A percentile compares a stretch with the other conserved stretches of the same genome.
Conservation (phyloP, 2,797 vertebrate genomes). For the Spinus pinus region DNA sequence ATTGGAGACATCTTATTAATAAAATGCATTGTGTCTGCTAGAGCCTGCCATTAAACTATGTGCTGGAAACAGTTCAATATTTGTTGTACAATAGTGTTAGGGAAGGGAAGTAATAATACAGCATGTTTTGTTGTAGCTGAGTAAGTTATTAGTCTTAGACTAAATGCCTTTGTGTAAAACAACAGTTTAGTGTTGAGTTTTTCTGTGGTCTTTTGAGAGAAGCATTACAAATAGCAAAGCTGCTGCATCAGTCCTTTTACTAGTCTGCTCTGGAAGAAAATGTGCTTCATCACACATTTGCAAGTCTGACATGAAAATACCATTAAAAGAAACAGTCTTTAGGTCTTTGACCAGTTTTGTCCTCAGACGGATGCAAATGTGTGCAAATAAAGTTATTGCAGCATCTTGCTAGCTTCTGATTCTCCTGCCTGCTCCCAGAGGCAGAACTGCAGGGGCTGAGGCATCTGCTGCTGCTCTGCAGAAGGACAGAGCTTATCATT, state of each 20-base stretch:
- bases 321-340: background rate
- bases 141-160: background rate
- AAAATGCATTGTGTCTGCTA: background rate
- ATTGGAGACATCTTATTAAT: background rate
- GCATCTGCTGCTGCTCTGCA: background rate
- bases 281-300: accelerated
- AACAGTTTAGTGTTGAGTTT: background rate
- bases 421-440: background rate
- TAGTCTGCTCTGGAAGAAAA: background rate
- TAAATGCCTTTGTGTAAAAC: background rate
- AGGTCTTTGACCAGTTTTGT: background rate
- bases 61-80: background rate
- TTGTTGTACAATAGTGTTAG: background rate
- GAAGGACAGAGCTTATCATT: background rate
- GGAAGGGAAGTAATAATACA: background rate
- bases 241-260: background rate
- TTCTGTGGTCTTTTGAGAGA: background rate
- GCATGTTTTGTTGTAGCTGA: background rate
- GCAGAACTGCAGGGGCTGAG: background rate
- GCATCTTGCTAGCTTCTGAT: background rate
- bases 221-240: background rate
- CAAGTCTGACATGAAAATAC: background rate
- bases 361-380: background rate
- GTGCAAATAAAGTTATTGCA: background rate
- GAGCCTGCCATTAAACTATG: background rate